Percentiles rank a stretch among this genome's conserved stretches.
Evolutionary conservation across 2,888 invertebrate species (phyloP).

Genomic region (Brassicogethes aeneus): DNA sequence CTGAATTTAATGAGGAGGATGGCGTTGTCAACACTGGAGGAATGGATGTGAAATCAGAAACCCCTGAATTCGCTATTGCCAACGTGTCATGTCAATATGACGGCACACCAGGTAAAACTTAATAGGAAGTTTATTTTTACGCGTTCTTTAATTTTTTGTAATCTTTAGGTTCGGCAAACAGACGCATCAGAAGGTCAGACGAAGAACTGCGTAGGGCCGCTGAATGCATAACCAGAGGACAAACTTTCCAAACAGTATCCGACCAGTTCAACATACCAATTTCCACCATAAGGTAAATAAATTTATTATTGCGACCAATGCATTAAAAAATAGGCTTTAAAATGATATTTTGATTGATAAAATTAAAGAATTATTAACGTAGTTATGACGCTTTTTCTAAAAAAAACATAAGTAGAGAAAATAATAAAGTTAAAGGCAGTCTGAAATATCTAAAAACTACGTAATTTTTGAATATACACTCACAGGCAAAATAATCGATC

Average conservation of each 20-base stretch:
- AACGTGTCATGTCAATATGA: conserved; percentile 59
- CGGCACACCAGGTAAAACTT: conserved; percentile 31
- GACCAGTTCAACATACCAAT: conserved; percentile 84
- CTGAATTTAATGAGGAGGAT: conserved; percentile 36
- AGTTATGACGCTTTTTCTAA: too few species aligned
- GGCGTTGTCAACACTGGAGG: conserved; percentile 27
- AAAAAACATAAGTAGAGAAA: too few species aligned
- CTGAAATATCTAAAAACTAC: too few species aligned
- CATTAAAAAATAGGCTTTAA: too few species aligned
- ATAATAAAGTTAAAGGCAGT: too few species aligned
- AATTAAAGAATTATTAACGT: too few species aligned
- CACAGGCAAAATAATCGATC: too few species aligned
- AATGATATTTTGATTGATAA: too few species aligned
- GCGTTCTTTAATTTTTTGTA: neutral
- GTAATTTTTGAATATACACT: too few species aligned
- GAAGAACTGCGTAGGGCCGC: conserved; percentile 71
- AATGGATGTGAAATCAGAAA: conserved; percentile 22
- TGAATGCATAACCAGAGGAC: conserved; percentile 77
- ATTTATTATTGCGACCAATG: too few species aligned
- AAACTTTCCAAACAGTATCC: conserved; percentile 80
- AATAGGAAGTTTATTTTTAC: neutral
- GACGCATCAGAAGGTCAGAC: conserved; percentile 64
- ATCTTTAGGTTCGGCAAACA: conserved; percentile 28
- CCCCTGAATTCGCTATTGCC: conserved; percentile 46
- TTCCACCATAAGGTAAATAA: conserved; percentile 63